Evolutionary conservation across 1,140 invertebrate species (phyloP), one percentile per base, ranked within the genome.

Genomic region (Drosophila pectinifera): DNA sequence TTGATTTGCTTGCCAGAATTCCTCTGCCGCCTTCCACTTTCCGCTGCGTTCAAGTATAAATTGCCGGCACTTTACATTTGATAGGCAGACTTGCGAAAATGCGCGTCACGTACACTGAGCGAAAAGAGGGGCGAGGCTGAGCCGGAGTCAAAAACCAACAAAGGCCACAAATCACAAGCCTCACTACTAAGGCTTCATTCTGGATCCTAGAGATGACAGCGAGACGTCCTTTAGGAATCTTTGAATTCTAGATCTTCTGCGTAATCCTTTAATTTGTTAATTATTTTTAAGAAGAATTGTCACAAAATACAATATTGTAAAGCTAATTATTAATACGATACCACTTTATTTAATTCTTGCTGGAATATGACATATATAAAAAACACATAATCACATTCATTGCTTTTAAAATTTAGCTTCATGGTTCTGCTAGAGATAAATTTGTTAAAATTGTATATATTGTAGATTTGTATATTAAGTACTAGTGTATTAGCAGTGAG

Each of bases 31-130:
- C 64, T 22, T 16, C 67, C 68, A 36, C 46, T 46, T 22, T 45
- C 41, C 54, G 26, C 55, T 53, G 59, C 64, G 79, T 78, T 86
- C 63, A 85, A 85, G 65, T 86, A 88, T 86, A 86, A 86, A 86
- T 88, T 86, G 82, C 82, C 73, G 75, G 78, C 82, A 86, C 82
- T 86, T 86, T 86, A 78, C 67, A 76, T 88, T 88, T 86, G 82
- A 86, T 86, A 85, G 82, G 75, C 78, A 72, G 48, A 77, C 51
- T 59, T 75, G 83, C 78, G 82, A 62, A 86, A 86, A 86, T 86
- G 83, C 78, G 69, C 82, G 83, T 86, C 82, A 86, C 82, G 82
- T 86, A 86, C 77, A 85, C 49, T 14, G 45, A 16, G 34, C 39
- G 20, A 20, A 72, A 38, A 20, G 18, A 39, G 51, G 14, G 34